Conservation (phyloP, 2,797 vertebrate species). For the Setipinna tenuifilis region DNA sequence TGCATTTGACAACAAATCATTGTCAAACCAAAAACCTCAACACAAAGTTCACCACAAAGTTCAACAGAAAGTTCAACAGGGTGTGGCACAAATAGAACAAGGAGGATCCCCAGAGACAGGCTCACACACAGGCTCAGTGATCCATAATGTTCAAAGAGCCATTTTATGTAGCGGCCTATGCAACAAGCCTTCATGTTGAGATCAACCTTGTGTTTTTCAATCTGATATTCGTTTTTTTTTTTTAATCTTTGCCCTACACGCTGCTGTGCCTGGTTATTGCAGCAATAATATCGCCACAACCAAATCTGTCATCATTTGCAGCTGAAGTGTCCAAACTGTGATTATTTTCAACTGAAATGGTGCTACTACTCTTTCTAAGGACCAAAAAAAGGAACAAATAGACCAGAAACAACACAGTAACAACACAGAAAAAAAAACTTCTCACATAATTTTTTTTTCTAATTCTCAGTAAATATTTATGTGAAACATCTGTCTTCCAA, state of each 20-base stretch:
- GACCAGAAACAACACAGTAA: not conserved
- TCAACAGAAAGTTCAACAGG: not conserved
- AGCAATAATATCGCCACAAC: not conserved
- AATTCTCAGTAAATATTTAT: not conserved
- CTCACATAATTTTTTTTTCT: too few species aligned
- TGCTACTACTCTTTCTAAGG: not conserved
- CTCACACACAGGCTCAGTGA: not conserved
- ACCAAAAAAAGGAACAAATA: not conserved
- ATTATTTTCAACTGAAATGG: not conserved
- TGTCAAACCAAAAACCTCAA: not conserved
- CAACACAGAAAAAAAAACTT: not conserved
- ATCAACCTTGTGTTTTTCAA: not conserved
- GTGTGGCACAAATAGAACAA: not conserved
- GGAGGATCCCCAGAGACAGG: not conserved
- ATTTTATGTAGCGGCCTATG: not conserved
- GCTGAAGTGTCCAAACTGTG: not conserved
- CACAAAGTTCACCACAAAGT: not conserved
- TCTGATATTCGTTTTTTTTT: not conserved
- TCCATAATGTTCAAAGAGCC: slow-evolving; percentile 5
- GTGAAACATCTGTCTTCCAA: not conserved
- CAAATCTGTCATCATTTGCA: not conserved
- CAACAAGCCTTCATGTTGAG: not conserved
- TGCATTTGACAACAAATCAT: not conserved
- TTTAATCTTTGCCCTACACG: not conserved
- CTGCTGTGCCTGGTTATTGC: not conserved